phyloP scores from a whole-genome alignment of 2,888 invertebrate genomes.

The Hoplodrina blanda region DNA sequence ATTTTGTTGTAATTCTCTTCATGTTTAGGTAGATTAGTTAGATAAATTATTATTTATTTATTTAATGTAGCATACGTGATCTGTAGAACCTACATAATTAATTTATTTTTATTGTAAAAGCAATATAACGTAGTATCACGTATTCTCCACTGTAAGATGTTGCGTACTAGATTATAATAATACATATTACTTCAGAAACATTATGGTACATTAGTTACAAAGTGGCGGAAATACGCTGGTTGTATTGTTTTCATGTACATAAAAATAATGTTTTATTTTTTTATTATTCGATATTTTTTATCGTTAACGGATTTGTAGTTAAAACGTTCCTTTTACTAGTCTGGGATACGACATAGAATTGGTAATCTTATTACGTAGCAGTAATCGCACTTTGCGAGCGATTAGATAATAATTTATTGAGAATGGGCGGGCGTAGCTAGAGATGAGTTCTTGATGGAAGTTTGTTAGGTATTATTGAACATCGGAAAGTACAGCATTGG shows the following conservation, averaged over 20 bases:
- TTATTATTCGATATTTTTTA: slow-evolving; percentile 57
- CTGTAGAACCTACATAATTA: slow-evolving; percentile 81
- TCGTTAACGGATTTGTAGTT: slow-evolving; percentile 59
- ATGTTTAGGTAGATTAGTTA: slow-evolving; percentile 86
- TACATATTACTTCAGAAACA: slow-evolving; percentile 52
- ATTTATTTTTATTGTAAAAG: slow-evolving; percentile 84
- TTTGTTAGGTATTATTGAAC: slow-evolving; percentile 5
- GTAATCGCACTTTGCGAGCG: slow-evolving; percentile 56
- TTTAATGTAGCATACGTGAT: slow-evolving; percentile 84
- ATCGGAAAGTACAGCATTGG: background rate
- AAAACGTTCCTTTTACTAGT: slow-evolving; percentile 79
- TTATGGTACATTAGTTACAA: slow-evolving; percentile 58
- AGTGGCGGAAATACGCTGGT: slow-evolving; percentile 65
- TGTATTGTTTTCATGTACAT: slow-evolving; percentile 67
- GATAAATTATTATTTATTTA: slow-evolving; percentile 89
- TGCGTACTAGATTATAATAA: slow-evolving; percentile 62
- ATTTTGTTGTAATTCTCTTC: slow-evolving; percentile 85
- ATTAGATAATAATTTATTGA: slow-evolving; percentile 32
- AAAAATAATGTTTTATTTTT: slow-evolving; percentile 62
- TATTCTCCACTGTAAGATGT: slow-evolving; percentile 78
- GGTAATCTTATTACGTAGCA: slow-evolving; percentile 55
- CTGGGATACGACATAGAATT: slow-evolving; percentile 67
- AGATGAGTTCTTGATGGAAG: background rate
- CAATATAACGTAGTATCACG: slow-evolving; percentile 77
- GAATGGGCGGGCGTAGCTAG: slow-evolving; percentile 31